phyloP scores from a whole-genome alignment of 2,797 vertebrate genomes.

The Artibeus lituratus region DNA sequence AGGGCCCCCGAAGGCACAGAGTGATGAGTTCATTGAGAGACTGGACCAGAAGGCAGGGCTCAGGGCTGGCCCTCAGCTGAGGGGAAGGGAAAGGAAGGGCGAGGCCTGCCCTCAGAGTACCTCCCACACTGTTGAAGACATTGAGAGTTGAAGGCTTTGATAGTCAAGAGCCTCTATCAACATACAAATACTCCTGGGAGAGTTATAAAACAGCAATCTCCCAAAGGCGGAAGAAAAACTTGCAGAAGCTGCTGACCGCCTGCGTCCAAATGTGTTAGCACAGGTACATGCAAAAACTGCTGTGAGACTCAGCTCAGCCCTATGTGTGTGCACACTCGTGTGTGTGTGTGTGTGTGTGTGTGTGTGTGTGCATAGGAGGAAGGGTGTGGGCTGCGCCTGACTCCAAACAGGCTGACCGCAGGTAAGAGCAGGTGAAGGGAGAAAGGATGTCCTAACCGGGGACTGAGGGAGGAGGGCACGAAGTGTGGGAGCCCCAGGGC shows the following conservation, averaged over 20 bases:
- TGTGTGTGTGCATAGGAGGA: not conserved
- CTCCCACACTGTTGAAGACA: not conserved
- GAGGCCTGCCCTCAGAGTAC: not conserved
- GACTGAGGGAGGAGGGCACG: not conserved
- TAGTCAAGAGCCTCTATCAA: not conserved
- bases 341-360: fast-evolving
- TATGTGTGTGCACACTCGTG: fast-evolving
- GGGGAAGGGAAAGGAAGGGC: not conserved
- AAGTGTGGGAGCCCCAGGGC: not conserved
- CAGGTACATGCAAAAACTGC: not conserved
- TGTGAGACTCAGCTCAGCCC: not conserved
- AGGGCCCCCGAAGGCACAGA: not conserved
- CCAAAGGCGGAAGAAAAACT: not conserved
- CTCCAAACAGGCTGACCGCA: not conserved
- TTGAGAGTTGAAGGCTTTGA: not conserved
- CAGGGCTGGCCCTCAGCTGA: not conserved
- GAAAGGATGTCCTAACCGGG: not conserved
- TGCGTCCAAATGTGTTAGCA: not conserved
- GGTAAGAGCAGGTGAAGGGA: not conserved
- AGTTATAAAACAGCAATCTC: not conserved
- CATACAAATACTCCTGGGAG: not conserved
- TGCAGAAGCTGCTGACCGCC: not conserved
- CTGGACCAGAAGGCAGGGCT: not conserved
- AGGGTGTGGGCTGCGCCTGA: not conserved
- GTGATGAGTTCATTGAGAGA: not conserved